Evolutionary conservation across 2,113 vertebrate species (phyloP), one percentile per base, ranked within the genome.

Genomic region (Dendropsophus ebraccatus): DNA sequence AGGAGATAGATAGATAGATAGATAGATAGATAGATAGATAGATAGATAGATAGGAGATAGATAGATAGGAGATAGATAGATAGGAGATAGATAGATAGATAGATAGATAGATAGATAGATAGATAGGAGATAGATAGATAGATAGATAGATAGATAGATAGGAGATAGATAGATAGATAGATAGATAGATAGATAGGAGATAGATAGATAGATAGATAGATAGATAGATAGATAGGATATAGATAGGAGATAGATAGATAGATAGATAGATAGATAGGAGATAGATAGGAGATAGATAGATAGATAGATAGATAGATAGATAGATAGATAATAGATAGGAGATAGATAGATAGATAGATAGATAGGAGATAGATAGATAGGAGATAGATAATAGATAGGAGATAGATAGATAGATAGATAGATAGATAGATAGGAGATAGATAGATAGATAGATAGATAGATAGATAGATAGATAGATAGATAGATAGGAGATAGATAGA

Each of bases 351-450:
- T 81, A 47, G 35, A 16, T 41, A 23, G 32, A 41, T 30, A 32
- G 4, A 21, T 19, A 62, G 80, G 65, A 79, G 45, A 54, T 41
- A 28, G 16, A 9, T 84, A 75, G 37, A 30, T 21, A 16, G 14
- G 23, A 28, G 45, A 50, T 25, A 49, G 45, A 50, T 28, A n/a
- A 50, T 75, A 50, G 45, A 50, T 75, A 75, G 4, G 4, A 49
- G 47, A 76, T 76, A 75, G 72, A 75, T 75, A 50, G 73, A 75
- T 75, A 75, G 73, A 75, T 75, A 75, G 72, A 75, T 75, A 75
- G 73, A 76, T 76, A 70, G 67, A 70, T 70, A 76, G 73, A 76
- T 50, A 23, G 1, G 8, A 9, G 30, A 73, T 73, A 41, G 49
- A 78, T 32, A 16, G 75, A 62, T 81, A 47, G 21, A 9, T 37